phyloP scores from a whole-genome alignment of 1,140 invertebrate genomes.

The Tribolium madens region DNA sequence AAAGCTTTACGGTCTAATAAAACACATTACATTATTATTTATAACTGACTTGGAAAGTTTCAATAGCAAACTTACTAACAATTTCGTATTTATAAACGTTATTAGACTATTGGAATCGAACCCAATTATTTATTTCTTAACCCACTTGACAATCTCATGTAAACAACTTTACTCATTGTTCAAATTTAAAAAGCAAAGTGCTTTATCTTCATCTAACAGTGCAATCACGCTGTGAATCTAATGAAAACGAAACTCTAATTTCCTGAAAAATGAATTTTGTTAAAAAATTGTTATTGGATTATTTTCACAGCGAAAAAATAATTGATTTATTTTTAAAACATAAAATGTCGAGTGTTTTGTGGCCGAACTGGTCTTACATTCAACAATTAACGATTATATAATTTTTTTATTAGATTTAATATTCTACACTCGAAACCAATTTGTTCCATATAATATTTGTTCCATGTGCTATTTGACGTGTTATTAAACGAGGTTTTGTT shows the following conservation, averaged over 20 bases:
- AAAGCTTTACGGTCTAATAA: slow-evolving; percentile 9
- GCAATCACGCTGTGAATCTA: neutral
- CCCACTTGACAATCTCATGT: too few relatives aligned
- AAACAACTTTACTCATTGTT: neutral
- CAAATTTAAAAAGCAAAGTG: neutral
- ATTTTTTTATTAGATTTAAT: neutral
- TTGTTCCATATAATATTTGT: slow-evolving; percentile 17
- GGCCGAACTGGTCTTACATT: too few relatives aligned
- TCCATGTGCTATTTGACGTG: neutral
- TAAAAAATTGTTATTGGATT: neutral
- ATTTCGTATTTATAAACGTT: too few relatives aligned
- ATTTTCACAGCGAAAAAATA: neutral
- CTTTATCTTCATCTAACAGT: neutral
- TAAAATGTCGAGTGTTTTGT: too few relatives aligned
- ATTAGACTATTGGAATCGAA: too few relatives aligned
- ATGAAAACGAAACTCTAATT: neutral
- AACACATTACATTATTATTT: slow-evolving; percentile 6
- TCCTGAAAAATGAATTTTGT: neutral
- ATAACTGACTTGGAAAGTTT: neutral
- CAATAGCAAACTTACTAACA: neutral
- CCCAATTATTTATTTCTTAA: too few relatives aligned
- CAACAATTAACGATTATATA: neutral
- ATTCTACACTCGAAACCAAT: slow-evolving; percentile 2
- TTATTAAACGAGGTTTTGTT: neutral
- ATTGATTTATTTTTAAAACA: neutral